Percentiles rank a stretch among this genome's conserved stretches.
Conservation (phyloP, 2,797 vertebrate genomes). For the Poecilia wingei region DNA sequence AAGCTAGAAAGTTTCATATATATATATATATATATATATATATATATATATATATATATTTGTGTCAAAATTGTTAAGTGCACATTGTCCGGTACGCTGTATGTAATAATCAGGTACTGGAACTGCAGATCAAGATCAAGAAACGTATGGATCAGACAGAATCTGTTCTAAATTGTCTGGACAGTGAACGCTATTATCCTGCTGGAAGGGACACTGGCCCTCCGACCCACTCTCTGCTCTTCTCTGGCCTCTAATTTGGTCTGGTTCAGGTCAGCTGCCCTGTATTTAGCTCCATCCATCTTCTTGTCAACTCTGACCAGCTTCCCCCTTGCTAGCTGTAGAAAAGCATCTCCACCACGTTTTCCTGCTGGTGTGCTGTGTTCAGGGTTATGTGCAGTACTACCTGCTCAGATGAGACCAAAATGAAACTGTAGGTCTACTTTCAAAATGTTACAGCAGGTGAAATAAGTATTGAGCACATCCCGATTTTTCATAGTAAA, state of each 20-base stretch:
- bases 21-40: no score
- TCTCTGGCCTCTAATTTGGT: not conserved
- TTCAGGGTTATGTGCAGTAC: not conserved
- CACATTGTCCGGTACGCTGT: not conserved
- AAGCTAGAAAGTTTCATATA: no score
- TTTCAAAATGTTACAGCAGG: no score
- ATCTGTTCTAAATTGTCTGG: not conserved
- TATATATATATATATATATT: no score
- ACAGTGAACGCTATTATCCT: not conserved
- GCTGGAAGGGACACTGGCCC: not conserved
- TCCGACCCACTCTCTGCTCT: not conserved
- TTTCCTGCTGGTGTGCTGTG: not conserved
- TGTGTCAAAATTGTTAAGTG: not conserved
- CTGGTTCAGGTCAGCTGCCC: not conserved
- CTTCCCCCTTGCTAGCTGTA: not conserved
- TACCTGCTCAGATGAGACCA: not conserved
- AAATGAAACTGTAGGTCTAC: no score
- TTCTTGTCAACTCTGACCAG: not conserved
- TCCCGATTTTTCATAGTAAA: no score
- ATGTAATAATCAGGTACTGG: not conserved
- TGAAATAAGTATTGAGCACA: no score
- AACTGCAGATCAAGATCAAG: not conserved
- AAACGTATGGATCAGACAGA: not conserved
- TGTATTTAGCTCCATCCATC: conserved; percentile 2
- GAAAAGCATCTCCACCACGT: not conserved